Evolutionary conservation across 2,797 vertebrate genomes (phyloP).

Genomic region (Carcharodon carcharias): DNA sequence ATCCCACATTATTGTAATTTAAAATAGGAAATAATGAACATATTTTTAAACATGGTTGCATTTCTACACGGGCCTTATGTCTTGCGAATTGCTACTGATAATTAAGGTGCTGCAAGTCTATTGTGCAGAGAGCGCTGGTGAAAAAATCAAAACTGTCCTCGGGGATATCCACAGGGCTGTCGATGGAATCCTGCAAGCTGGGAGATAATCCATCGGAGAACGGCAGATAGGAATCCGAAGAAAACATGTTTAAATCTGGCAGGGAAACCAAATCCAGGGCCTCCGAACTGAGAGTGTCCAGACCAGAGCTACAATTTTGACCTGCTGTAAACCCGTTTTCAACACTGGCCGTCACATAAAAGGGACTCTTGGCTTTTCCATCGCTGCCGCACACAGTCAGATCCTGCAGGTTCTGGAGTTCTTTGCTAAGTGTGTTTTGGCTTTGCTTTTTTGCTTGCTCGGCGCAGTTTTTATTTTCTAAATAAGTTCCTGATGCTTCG

Average conservation of each 20-base stretch:
- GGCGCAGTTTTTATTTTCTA: conserved; percentile 54
- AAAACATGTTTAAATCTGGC: conserved; percentile 71
- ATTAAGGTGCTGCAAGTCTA: conserved; percentile 75
- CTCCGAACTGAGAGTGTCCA: conserved; percentile 57
- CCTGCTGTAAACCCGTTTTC: conserved; percentile 51
- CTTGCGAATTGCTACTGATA: conserved; percentile 47
- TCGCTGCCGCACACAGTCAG: conserved; percentile 51
- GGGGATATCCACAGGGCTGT: conserved; percentile 79
- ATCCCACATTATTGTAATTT: conserved; percentile 30
- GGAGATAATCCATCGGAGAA: conserved; percentile 65
- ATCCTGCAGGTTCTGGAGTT: conserved; percentile 48
- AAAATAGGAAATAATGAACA: conserved; percentile 22
- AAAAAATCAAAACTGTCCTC: conserved; percentile 91
- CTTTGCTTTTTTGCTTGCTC: conserved; percentile 42
- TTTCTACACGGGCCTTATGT: neutral
- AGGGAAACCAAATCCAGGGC: conserved; percentile 58
- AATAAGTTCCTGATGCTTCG: conserved; percentile 59
- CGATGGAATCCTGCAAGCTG: conserved; percentile 64
- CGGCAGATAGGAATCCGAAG: conserved; percentile 69
- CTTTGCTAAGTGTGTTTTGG: conserved; percentile 52
- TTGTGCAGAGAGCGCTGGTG: conserved; percentile 81
- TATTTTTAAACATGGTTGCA: conserved; percentile 5
- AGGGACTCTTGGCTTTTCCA: conserved; percentile 49
- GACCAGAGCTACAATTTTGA: conserved; percentile 42
- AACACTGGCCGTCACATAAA: conserved; percentile 48